A percentile compares a stretch with the other conserved stretches of the same genome.
These are phyloP conservation scores for Aspidiotus rigidus DNA, from an alignment of 2,888 invertebrate genomes.

Conservation along the genomic window DNA sequence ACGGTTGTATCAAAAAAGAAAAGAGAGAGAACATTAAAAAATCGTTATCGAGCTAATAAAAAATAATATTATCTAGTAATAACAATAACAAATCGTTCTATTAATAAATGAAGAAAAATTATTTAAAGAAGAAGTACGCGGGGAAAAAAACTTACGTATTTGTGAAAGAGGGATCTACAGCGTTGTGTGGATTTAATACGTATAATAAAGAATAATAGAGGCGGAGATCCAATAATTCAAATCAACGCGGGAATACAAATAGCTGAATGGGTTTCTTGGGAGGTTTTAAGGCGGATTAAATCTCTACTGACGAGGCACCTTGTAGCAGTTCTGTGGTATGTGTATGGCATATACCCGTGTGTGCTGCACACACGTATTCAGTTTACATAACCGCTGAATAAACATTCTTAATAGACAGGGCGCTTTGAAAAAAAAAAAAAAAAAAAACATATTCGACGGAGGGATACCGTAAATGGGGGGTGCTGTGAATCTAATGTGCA, in stretches of 20 bases:
- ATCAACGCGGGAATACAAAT: slow-evolving; percentile 17
- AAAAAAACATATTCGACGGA: background rate
- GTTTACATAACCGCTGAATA: slow-evolving; percentile 7
- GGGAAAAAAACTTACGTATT: slow-evolving; percentile 6
- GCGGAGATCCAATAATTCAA: slow-evolving; percentile 31
- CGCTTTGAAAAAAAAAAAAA: background rate
- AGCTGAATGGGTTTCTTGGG: slow-evolving; percentile 26
- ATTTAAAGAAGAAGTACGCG: slow-evolving; percentile 8
- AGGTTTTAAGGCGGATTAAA: slow-evolving; percentile 31
- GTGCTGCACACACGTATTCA: background rate
- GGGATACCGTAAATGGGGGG: background rate
- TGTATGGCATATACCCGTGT: background rate
- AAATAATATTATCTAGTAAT: slow-evolving; percentile 21
- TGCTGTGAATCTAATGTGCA: background rate
- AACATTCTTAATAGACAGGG: background rate
- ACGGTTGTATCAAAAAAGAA: no score
- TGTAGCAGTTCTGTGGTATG: background rate
- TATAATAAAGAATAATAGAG: slow-evolving; percentile 20
- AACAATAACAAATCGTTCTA: slow-evolving; percentile 13
- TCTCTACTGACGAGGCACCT: slow-evolving; percentile 20
- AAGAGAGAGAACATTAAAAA: slow-evolving; percentile 17
- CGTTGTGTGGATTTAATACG: slow-evolving; percentile 13
- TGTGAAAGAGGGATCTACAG: slow-evolving; percentile 12
- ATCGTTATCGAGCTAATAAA: slow-evolving; percentile 27
- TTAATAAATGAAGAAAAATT: slow-evolving; percentile 7